phyloP scores from a whole-genome alignment of 2,113 vertebrate genomes.

The Psephotus haematonotus region DNA sequence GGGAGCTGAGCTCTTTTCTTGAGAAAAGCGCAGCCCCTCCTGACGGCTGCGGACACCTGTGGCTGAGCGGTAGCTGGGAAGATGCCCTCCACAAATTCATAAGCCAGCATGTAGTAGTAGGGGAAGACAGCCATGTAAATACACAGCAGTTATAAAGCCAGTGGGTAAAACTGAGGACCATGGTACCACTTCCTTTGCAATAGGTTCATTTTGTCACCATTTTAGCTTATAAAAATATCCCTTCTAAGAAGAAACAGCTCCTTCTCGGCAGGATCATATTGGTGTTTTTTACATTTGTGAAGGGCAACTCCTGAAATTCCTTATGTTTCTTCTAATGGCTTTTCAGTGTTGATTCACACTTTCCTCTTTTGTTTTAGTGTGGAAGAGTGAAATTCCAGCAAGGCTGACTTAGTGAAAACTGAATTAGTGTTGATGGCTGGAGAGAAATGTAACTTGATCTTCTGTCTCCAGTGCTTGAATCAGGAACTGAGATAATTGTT shows the following conservation, averaged over 20 bases:
- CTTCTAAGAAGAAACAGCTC: background rate
- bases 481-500: conserved; percentile 65
- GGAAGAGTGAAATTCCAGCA: conserved; percentile 60
- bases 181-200: background rate
- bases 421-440: conserved; percentile 51
- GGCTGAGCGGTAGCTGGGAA: background rate
- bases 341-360: conserved; percentile 44
- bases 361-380: conserved; percentile 2
- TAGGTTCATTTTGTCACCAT: background rate
- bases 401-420: conserved; percentile 63
- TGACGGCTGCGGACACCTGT: background rate
- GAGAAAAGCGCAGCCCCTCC: background rate
- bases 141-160: background rate
- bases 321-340: conserved; percentile 10
- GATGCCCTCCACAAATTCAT: background rate
- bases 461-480: conserved; percentile 12
- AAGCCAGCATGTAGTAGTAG: background rate
- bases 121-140: background rate
- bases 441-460: conserved; percentile 56
- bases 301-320: background rate
- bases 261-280: background rate
- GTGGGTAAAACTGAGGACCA: background rate
- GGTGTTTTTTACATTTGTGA: background rate
- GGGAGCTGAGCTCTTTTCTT: background rate
- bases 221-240: background rate